These are phyloP conservation scores for Serripes groenlandicus DNA, from an alignment of 2,888 invertebrate genomes.

Conservation along the genomic window DNA sequence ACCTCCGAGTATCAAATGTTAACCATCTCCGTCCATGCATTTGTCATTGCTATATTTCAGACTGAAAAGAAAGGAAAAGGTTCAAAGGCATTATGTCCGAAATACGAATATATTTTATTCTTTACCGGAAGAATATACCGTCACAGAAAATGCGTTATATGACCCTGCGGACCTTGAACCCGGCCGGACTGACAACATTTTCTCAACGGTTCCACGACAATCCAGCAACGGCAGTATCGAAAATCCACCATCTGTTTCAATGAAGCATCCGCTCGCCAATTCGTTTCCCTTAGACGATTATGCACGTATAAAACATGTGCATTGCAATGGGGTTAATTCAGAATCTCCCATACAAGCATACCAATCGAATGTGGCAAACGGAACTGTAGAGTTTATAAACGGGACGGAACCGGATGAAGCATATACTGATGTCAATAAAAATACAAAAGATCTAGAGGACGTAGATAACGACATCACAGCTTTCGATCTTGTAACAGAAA, in stretches of 20 bases:
- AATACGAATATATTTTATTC: conserved; percentile 70
- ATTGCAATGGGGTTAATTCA: no score
- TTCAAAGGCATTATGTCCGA: conserved; percentile 56
- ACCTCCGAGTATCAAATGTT: no score
- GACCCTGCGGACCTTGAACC: neutral
- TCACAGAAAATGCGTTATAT: conserved; percentile 8
- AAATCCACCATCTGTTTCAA: neutral
- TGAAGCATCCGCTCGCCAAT: no score
- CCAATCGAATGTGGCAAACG: conserved; percentile 11
- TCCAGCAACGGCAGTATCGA: neutral
- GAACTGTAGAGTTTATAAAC: conserved; percentile 45
- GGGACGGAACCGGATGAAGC: conserved; percentile 22
- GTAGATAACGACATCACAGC: neutral
- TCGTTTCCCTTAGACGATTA: no score
- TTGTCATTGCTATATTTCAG: conserved; percentile 37
- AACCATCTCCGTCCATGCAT: no score
- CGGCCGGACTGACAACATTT: neutral
- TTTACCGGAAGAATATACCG: conserved; percentile 56
- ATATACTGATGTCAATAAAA: neutral
- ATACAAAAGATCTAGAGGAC: neutral
- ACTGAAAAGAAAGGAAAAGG: conserved; percentile 58
- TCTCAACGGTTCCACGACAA: neutral
- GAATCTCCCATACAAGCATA: no score
- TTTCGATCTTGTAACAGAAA: neutral
- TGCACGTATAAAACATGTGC: no score